Percentiles rank a stretch among this genome's conserved stretches.
These are phyloP conservation scores for Cynopterus sphinx DNA, from an alignment of 2,797 vertebrate genomes.

Conservation along the genomic window DNA sequence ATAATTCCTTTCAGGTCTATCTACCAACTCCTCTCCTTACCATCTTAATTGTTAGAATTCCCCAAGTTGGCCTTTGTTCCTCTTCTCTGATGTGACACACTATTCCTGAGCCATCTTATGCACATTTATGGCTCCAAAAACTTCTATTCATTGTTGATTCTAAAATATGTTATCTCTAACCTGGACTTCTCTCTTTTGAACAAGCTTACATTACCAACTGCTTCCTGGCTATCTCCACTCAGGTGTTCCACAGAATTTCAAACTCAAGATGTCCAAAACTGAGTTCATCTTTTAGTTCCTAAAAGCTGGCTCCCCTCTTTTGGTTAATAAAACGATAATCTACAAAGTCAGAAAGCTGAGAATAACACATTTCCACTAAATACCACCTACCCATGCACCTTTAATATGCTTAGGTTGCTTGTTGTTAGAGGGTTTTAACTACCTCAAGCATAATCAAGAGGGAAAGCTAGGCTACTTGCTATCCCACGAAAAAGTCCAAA, in stretches of 20 bases:
- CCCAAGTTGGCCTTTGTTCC: neutral
- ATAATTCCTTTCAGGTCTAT: neutral
- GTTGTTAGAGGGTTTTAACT: neutral
- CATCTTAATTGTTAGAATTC: neutral
- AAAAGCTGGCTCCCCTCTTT: neutral
- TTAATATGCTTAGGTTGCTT: neutral
- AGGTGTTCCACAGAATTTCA: neutral
- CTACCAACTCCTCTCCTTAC: neutral
- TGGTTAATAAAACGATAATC: neutral
- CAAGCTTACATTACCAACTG: neutral
- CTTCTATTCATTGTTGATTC: neutral
- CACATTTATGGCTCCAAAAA: neutral
- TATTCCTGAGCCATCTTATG: neutral
- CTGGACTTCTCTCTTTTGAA: neutral
- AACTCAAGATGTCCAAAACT: neutral
- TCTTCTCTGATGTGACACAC: neutral
- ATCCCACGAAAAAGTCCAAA: neutral
- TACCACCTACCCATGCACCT: neutral
- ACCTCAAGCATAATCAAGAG: neutral
- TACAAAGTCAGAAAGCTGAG: slow-evolving; percentile 2
- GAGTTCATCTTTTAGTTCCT: neutral
- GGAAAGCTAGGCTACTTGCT: neutral
- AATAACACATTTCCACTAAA: neutral
- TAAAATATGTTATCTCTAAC: neutral
- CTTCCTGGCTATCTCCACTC: neutral